These are phyloP conservation scores for Nibea albiflora DNA, from an alignment of 2,113 vertebrate genomes.

Conservation along the genomic window DNA sequence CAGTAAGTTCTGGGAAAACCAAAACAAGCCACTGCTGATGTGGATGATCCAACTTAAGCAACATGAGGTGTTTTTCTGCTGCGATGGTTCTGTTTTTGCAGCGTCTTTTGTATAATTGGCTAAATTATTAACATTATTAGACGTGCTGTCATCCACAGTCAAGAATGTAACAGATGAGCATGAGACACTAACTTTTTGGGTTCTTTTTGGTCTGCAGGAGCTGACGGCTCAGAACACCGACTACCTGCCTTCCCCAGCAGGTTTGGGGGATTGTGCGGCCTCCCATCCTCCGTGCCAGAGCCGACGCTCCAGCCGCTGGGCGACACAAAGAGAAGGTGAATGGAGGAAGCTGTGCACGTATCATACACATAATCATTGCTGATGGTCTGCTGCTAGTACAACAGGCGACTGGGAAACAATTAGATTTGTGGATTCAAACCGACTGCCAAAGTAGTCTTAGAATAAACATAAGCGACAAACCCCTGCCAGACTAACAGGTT, in stretches of 20 bases:
- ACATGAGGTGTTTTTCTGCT: neutral
- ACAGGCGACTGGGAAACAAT: neutral
- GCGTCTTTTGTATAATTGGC: neutral
- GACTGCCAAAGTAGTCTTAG: no score
- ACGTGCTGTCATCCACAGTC: neutral
- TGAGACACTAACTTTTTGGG: neutral
- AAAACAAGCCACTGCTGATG: no score
- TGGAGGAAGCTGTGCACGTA: neutral
- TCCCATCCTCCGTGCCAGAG: conserved; percentile 60
- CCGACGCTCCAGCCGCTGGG: conserved; percentile 54
- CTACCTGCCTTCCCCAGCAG: conserved; percentile 31
- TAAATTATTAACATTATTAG: neutral
- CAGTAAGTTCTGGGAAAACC: neutral
- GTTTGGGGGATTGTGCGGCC: conserved; percentile 52
- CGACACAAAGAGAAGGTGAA: conserved; percentile 66
- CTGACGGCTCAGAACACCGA: conserved; percentile 49
- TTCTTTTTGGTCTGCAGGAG: conserved; percentile 48
- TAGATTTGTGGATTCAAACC: neutral
- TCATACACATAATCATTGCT: neutral
- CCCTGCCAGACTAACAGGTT: neutral
- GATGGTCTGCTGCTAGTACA: neutral
- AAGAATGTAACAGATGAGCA: neutral
- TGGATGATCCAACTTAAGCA: neutral
- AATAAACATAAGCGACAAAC: no score
- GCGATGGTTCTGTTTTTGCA: neutral